phyloP scores from a whole-genome alignment of 1,140 invertebrate genomes.

The Aphidius gifuensis region DNA sequence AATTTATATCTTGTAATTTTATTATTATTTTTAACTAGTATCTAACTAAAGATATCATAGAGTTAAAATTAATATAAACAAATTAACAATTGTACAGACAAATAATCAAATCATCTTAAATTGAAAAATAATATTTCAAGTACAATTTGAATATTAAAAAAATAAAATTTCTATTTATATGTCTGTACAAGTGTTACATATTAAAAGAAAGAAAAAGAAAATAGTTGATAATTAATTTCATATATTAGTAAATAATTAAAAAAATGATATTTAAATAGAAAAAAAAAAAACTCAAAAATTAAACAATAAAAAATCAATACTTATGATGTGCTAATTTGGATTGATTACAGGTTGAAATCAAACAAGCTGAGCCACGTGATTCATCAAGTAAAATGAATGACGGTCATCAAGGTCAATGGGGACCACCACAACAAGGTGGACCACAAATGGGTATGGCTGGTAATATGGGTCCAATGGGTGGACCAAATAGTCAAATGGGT shows the following conservation, averaged over 20 bases:
- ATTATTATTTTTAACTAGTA: too few relatives aligned
- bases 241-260: neutral
- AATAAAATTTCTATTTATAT: neutral
- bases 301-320: neutral
- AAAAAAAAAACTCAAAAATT: too few relatives aligned
- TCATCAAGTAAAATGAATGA: slow-evolving; percentile 73
- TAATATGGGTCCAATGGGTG: slow-evolving; percentile 80
- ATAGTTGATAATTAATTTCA: neutral
- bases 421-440: slow-evolving; percentile 74
- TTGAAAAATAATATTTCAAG: too few relatives aligned
- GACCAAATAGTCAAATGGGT: slow-evolving; percentile 72
- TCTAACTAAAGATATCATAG: too few relatives aligned
- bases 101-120: too few relatives aligned
- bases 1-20: too few relatives aligned
- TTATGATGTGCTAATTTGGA: slow-evolving; percentile 11
- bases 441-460: slow-evolving; percentile 69
- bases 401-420: slow-evolving; percentile 72
- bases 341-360: slow-evolving; percentile 78
- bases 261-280: neutral
- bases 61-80: too few relatives aligned
- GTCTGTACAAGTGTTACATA: neutral
- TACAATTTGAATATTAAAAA: neutral
- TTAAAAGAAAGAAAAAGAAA: neutral
- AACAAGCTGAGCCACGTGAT: slow-evolving; percentile 86
- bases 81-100: too few relatives aligned